Base-by-base conservation (phyloP, 2,797 vertebrate genomes). In the Lycodopsis pacificus region DNA sequence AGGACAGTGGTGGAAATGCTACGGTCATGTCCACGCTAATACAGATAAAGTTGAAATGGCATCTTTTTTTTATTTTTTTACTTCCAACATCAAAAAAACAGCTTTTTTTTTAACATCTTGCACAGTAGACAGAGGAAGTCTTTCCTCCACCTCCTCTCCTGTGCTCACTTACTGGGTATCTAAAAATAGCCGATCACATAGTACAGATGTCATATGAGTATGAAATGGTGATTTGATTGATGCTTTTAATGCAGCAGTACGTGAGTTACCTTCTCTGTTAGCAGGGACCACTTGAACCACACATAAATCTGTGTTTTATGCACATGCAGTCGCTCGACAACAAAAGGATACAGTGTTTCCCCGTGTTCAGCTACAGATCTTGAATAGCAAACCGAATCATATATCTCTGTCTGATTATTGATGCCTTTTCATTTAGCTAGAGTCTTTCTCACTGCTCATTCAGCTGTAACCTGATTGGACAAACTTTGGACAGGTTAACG, bases 31-130 rank as follows among this genome's bases (percentile, higher is more conserved):
- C 34, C 54, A 67, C 32, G 48, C 5, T 46, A 15, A 36, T 63
- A 65, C 64, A 79, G 79, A 88, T 84, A 71, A 65, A 59, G 44
- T 20, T 48, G 20, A 51, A 71, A 54, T 11, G 1, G 12, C 30
- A 4, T 46, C n/a, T 30, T 14, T 20, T 40, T 8, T 63, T 17
- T 51, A 12, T 57, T 2, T 46, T 77, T 22, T 32, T 7, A 32
- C 30, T 40, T 15, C 19, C 14, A 62, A 1, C 8, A 51, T 32
- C 20, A 63, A 46, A 19, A 46, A 15, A 14, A 63, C n/a, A 25
- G 22, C 12, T 19, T 38, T 34, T 49, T 19, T 38, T 34, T 49
- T 20, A 11, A 40, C 2, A 19, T 25, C 32, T 51, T 4, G 4
- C 27, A 14, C 36, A 56, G 1, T 12, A n/a, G n/a, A 46, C 0